Conservation (phyloP, 1,140 invertebrate species). For the Drosophila arizonae region DNA sequence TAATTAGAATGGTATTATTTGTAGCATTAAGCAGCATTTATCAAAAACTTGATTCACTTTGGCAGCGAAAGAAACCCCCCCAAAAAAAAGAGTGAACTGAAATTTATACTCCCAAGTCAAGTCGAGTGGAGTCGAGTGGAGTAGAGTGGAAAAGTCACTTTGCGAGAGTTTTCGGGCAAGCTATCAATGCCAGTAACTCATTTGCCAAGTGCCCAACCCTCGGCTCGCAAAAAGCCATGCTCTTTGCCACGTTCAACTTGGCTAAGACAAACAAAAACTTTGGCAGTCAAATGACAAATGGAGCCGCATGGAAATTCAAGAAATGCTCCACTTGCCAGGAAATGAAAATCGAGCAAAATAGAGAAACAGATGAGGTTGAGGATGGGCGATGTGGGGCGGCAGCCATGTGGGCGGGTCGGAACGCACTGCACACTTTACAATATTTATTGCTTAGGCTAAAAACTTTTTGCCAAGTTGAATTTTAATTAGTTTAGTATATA, state of each 20-base stretch:
- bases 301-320: slow-evolving; percentile 62
- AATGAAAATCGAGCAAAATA: slow-evolving; percentile 49
- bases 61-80: not conserved
- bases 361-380: not conserved
- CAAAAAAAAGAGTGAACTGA: not conserved
- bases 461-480: slow-evolving; percentile 81
- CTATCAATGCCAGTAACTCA: slow-evolving; percentile 54
- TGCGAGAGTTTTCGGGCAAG: slow-evolving; percentile 40
- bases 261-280: slow-evolving; percentile 60
- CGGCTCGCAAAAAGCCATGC: slow-evolving; percentile 5
- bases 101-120: slow-evolving; percentile 29
- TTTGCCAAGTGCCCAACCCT: slow-evolving; percentile 32
- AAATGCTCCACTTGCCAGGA: slow-evolving; percentile 59
- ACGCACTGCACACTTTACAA: slow-evolving; percentile 68
- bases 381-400: too few species aligned
- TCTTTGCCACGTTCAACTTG: slow-evolving; percentile 28
- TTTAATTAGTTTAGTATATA: slow-evolving; percentile 77
- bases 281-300: slow-evolving; percentile 78
- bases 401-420: too few species aligned
- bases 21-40: slow-evolving; percentile 39
- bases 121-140: not conserved
- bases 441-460: slow-evolving; percentile 77
- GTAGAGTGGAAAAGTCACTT: slow-evolving; percentile 17
- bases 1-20: slow-evolving; percentile 39
- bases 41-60: slow-evolving; percentile 28